phyloP scores from a whole-genome alignment of 2,797 vertebrate genomes.

The Pyrrhura leucotis region DNA sequence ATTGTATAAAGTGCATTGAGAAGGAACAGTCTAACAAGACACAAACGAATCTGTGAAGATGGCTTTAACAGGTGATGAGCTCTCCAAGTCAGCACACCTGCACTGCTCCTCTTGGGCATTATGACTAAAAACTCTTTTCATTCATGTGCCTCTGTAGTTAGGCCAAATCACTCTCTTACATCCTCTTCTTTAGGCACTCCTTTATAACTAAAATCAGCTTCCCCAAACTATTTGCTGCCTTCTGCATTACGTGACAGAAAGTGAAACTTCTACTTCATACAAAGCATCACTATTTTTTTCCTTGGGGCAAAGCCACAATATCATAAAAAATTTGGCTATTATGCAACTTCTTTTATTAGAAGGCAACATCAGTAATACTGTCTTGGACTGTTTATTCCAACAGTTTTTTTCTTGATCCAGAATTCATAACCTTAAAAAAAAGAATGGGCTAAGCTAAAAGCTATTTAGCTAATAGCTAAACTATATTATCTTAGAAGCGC shows the following conservation, averaged over 20 bases:
- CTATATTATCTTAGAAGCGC: not conserved
- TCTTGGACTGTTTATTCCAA: not conserved
- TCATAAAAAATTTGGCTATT: not conserved
- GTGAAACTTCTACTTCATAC: not conserved
- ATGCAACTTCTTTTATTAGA: not conserved
- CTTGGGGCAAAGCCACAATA: not conserved
- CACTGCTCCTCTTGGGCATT: not conserved
- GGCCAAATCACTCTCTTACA: not conserved
- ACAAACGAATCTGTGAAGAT: not conserved
- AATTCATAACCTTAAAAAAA: not conserved
- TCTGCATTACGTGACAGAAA: not conserved
- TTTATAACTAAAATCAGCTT: not conserved
- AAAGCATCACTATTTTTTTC: not conserved
- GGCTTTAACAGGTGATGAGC: not conserved
- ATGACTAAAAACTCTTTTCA: not conserved
- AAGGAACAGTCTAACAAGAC: not conserved
- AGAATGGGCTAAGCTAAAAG: not conserved
- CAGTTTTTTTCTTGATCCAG: not conserved
- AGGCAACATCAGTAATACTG: not conserved
- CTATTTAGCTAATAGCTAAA: not conserved
- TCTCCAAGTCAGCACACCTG: not conserved
- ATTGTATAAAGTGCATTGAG: not conserved
- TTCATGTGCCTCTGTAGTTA: not conserved
- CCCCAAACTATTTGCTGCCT: not conserved
- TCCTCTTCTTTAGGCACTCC: not conserved